Conservation (phyloP, 2,113 vertebrate genomes). For the Alouatta palliata region DNA sequence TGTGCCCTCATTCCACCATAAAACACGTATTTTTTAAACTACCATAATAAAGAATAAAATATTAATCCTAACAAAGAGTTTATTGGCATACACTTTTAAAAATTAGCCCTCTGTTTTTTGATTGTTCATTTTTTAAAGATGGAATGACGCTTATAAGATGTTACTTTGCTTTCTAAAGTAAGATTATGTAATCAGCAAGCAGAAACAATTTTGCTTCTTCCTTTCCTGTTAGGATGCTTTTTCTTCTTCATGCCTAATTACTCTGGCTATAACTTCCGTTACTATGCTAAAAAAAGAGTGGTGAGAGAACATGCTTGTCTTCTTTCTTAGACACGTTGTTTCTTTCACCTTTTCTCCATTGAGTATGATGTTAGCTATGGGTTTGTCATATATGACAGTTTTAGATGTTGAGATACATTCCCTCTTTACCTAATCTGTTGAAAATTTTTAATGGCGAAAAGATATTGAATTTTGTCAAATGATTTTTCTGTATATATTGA, state of each 20-base stretch:
- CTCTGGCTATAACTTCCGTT: background rate
- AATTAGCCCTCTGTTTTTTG: background rate
- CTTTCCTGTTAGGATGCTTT: background rate
- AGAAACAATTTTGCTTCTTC: background rate
- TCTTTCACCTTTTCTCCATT: background rate
- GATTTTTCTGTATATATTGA: background rate
- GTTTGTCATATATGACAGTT: background rate
- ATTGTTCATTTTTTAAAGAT: background rate
- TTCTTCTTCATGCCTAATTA: background rate
- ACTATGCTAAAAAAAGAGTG: background rate
- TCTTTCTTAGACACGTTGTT: background rate
- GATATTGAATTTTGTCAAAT: background rate
- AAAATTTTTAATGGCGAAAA: background rate
- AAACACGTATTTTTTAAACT: background rate
- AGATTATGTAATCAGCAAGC: background rate
- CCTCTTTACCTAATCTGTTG: background rate
- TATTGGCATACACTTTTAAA: background rate
- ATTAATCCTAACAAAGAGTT: background rate
- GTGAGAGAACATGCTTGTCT: background rate
- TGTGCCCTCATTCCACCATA: background rate
- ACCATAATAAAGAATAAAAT: background rate
- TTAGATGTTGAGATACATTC: background rate
- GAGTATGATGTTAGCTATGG: background rate
- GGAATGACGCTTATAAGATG: background rate
- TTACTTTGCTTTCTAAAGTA: conserved; percentile 24